These are phyloP conservation scores for Remorina albescens DNA, from an alignment of 2,797 vertebrate genomes.

Conservation along the genomic window DNA sequence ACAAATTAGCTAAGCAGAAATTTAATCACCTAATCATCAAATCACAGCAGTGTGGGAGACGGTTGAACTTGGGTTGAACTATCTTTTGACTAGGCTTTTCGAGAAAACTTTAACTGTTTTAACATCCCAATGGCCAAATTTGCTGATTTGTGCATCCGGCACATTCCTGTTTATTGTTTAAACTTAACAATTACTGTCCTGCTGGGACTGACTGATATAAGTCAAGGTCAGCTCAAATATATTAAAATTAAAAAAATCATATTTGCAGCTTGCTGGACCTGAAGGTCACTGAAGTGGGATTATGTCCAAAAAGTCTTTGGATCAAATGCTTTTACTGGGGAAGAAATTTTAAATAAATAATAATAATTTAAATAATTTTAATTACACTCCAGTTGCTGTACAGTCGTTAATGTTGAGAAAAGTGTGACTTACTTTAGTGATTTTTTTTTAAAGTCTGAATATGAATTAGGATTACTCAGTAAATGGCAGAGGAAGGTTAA, in stretches of 20 bases:
- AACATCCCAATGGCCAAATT: not conserved
- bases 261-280: conserved; percentile 7
- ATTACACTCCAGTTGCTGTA: conserved; percentile 20
- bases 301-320: conserved; percentile 8
- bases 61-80: not conserved
- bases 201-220: conserved; percentile 7
- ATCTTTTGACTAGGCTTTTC: not conserved
- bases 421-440: conserved; percentile 6
- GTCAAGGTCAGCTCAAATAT: conserved; percentile 7
- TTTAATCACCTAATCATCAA: conserved; percentile 10
- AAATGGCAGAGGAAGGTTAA: conserved; percentile 9
- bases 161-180: not conserved
- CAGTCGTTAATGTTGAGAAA: not conserved
- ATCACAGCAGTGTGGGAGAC: conserved; percentile 3
- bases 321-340: conserved; percentile 14
- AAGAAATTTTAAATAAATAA: conserved; percentile 8
- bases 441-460: conserved; percentile 14
- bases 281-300: not conserved
- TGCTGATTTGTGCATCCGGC: not conserved
- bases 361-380: too few relatives aligned
- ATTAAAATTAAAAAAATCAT: not conserved
- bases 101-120: not conserved
- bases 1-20: conserved; percentile 22
- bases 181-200: conserved; percentile 18
- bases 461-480: conserved; percentile 14